These are phyloP conservation scores for Lasius platythorax DNA, from an alignment of 2,888 invertebrate genomes.

Conservation along the genomic window DNA sequence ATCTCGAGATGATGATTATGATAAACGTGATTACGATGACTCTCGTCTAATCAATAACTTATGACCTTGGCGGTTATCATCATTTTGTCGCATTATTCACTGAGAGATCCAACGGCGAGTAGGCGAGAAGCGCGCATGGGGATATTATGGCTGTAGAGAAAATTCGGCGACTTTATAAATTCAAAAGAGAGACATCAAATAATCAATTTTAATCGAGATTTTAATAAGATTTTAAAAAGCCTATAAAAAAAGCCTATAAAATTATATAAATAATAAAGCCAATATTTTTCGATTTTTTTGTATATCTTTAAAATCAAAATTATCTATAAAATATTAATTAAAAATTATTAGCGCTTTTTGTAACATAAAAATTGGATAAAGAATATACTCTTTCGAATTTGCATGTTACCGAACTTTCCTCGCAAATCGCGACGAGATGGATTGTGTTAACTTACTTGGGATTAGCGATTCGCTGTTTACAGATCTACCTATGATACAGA, in stretches of 20 bases:
- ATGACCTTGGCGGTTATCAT: conserved; percentile 47
- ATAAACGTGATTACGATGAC: conserved; percentile 45
- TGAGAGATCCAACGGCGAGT: conserved; percentile 32
- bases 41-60: conserved; percentile 55
- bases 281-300: not conserved
- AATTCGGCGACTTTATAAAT: conserved; percentile 14
- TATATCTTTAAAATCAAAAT: not conserved
- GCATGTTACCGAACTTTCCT: conserved; percentile 16
- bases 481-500: conserved; percentile 3
- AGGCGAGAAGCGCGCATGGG: not conserved
- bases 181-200: conserved; percentile 7
- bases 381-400: not conserved
- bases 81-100: conserved; percentile 45
- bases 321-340: not conserved
- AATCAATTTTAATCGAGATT: not conserved
- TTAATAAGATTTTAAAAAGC: not conserved
- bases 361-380: not conserved
- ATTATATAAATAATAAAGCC: not conserved
- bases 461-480: not conserved
- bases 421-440: conserved; percentile 19
- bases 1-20: conserved; percentile 41
- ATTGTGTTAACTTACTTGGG: not conserved
- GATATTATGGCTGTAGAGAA: not conserved
- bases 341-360: not conserved
- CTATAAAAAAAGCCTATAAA: not conserved